phyloP scores from a whole-genome alignment of 2,113 vertebrate species.

The Gnathonemus longibarbis region DNA sequence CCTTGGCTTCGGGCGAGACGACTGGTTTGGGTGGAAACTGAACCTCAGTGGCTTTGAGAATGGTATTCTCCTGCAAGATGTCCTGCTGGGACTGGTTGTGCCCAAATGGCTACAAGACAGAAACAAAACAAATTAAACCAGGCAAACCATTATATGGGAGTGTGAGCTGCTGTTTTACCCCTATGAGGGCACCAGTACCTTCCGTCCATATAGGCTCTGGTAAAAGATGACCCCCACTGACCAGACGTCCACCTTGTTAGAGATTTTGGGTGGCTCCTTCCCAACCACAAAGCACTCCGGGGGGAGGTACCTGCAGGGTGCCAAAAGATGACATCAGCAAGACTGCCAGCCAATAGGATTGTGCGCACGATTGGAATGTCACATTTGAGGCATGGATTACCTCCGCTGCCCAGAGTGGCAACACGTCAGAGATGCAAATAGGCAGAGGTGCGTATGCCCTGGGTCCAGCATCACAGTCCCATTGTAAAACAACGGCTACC shows the following conservation, averaged over 20 bases:
- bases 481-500: conserved; percentile 9
- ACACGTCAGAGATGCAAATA: conserved; percentile 7
- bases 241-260: conserved; percentile 95
- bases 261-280: conserved; percentile 91
- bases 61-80: conserved; percentile 92
- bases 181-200: conserved; percentile 59
- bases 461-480: conserved; percentile 11
- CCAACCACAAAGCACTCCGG: conserved; percentile 93
- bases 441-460: conserved; percentile 8
- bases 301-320: conserved; percentile 75
- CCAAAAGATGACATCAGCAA: conserved; percentile 9
- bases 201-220: conserved; percentile 92
- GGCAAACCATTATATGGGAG: neutral
- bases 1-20: conserved; percentile 90
- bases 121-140: neutral
- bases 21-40: conserved; percentile 92
- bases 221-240: conserved; percentile 94
- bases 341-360: neutral
- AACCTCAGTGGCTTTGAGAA: conserved; percentile 91
- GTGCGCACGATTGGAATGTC: conserved; percentile 8
- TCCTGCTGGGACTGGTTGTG: conserved; percentile 95
- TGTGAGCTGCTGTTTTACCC: neutral
- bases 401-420: conserved; percentile 13
- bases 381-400: conserved; percentile 14
- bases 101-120: conserved; percentile 74